phyloP scores from a whole-genome alignment of 1,140 invertebrate species.

The Leptinotarsa lineolata region DNA sequence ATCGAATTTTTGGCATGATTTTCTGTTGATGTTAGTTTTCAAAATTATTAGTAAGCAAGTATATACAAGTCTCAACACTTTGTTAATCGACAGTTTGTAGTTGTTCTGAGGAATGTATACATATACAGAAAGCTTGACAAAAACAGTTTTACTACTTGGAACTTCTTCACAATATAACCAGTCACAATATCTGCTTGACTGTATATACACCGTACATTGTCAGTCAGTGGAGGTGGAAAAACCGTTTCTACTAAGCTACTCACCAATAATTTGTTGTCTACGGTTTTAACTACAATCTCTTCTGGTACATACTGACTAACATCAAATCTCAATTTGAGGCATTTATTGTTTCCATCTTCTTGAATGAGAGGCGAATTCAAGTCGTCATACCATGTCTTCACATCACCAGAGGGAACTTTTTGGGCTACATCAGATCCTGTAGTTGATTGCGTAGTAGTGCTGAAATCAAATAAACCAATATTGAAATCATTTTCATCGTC shows the following conservation, averaged over 20 bases:
- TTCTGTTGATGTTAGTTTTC: too few species aligned
- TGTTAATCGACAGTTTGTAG: too few species aligned
- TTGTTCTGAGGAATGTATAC: too few species aligned
- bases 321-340: conserved; percentile 89
- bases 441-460: conserved; percentile 63
- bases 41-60: too few species aligned
- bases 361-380: conserved; percentile 90
- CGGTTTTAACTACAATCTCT: conserved; percentile 95
- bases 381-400: conserved; percentile 72
- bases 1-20: too few species aligned
- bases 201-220: too few species aligned
- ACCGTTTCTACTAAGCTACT: conserved; percentile 50
- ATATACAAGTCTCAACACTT: too few species aligned
- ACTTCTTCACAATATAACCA: too few species aligned
- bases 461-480: conserved; percentile 50
- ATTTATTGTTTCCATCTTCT: conserved; percentile 87
- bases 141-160: too few species aligned
- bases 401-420: conserved; percentile 56
- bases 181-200: too few species aligned
- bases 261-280: conserved; percentile 94
- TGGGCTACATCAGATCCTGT: conserved; percentile 61
- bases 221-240: too few species aligned
- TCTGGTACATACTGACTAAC: conserved; percentile 93
- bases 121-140: too few species aligned
- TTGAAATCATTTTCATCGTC: neutral